Conservation (phyloP, 2,113 vertebrate species). For the Illadopsis cleaveri region DNA sequence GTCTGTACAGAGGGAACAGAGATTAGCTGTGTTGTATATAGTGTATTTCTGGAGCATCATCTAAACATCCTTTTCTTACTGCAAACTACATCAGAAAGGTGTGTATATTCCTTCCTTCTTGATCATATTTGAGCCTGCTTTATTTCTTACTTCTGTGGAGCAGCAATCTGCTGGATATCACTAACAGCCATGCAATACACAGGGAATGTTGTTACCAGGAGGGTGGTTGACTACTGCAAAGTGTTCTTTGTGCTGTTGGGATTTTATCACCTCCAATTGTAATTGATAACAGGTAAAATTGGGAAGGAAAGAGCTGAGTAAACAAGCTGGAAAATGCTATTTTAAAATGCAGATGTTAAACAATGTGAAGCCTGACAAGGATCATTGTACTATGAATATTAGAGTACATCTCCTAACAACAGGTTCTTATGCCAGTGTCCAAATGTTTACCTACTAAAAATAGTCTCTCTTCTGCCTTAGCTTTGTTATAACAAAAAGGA, state of each 20-base stretch:
- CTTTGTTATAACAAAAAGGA: not conserved
- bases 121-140: not conserved
- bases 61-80: not conserved
- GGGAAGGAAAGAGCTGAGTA: not conserved
- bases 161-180: not conserved
- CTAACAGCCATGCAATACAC: not conserved
- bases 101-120: not conserved
- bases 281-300: not conserved
- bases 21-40: not conserved
- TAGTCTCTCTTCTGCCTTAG: not conserved
- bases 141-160: not conserved
- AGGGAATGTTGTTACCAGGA: not conserved
- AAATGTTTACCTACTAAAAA: not conserved
- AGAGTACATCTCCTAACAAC: not conserved
- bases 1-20: not conserved
- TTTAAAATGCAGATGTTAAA: not conserved
- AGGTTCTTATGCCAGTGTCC: not conserved
- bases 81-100: not conserved
- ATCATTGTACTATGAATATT: not conserved
- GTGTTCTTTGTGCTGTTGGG: not conserved
- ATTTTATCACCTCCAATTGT: not conserved
- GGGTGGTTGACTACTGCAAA: not conserved
- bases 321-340: not conserved
- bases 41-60: not conserved
- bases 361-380: not conserved